Percentiles rank a stretch among this genome's conserved stretches.
phyloP scores from a whole-genome alignment of 2,113 vertebrate species.

The Lasiurus cinereus region DNA sequence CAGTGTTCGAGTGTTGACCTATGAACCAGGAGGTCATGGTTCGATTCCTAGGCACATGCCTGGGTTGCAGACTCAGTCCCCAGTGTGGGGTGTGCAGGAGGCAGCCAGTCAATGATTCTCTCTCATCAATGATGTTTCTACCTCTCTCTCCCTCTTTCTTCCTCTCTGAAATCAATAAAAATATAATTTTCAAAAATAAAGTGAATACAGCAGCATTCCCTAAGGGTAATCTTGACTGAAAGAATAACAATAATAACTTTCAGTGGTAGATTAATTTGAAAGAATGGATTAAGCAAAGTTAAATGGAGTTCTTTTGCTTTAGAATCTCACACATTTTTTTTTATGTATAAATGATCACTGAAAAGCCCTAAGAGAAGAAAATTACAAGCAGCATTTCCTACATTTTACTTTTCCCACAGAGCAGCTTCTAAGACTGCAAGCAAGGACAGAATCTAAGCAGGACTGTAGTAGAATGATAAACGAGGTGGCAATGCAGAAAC shows the following conservation, averaged over 20 bases:
- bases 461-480: not conserved
- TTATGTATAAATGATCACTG: not conserved
- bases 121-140: too few species aligned
- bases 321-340: not conserved
- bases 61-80: too few species aligned
- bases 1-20: too few species aligned
- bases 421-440: not conserved
- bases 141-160: too few species aligned
- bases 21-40: too few species aligned
- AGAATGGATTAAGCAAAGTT: not conserved
- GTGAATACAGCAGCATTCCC: not conserved
- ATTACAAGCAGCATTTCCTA: not conserved
- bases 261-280: not conserved
- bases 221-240: not conserved
- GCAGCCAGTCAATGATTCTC: too few species aligned
- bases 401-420: not conserved
- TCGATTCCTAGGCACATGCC: too few species aligned
- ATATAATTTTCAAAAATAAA: not conserved
- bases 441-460: not conserved
- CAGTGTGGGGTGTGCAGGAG: too few species aligned
- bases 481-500: not conserved
- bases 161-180: too few species aligned
- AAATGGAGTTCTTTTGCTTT: not conserved
- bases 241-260: not conserved
- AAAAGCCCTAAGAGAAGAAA: not conserved